Base-by-base conservation (phyloP, 2,888 invertebrate genomes). In the Ceraclea dissimilis region DNA sequence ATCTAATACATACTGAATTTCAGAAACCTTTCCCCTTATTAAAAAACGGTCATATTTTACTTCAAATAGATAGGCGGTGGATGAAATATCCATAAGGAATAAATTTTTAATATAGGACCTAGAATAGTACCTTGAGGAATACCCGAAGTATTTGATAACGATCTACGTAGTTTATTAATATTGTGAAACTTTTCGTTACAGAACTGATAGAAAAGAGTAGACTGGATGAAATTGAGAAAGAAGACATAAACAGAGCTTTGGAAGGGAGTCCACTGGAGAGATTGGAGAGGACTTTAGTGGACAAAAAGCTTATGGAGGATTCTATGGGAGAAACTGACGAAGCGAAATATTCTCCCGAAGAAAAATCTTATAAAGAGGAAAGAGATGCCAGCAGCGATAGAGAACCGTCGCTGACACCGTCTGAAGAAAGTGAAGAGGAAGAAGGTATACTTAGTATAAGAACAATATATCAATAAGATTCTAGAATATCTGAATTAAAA, bases 271-370 rank as follows among this genome's bases (percentile, higher is more conserved):
- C 70, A 10, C 64, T 67, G n/a, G 67, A 66, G 54, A 65, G 50
- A n/a, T 17, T 55, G 33, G 50, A 55, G 21, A 16, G 55, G 11
- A 50, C 50, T 11, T 16, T 55, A 19, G 55, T 55, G 16, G 55
- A 55, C 21, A 62, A 56, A 34, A 56, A 58, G 39, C 39, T 39
- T 4, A 59, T 61, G 60, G 62, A 60, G n/a, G 62, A 62, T 34
- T 60, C 60, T 0, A 50, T 73, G 46, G 70, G 73, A 50, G 80
- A 81, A 65, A 71, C 72, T 60, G 85, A 86, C 64, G 88, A 89
- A 70, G 79, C 81, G 26, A 89, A 90, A 69, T 89, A 89, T 68
- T 86, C 86, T 0, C 88, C 88, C 1, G 89, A 90, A 72, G 89
- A 89, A 65, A 89, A 90, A 67, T 82, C 81, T 1, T 62, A 62